These are phyloP conservation scores for Noctua fimbriata DNA, from an alignment of 2,888 invertebrate species.

Conservation along the genomic window DNA sequence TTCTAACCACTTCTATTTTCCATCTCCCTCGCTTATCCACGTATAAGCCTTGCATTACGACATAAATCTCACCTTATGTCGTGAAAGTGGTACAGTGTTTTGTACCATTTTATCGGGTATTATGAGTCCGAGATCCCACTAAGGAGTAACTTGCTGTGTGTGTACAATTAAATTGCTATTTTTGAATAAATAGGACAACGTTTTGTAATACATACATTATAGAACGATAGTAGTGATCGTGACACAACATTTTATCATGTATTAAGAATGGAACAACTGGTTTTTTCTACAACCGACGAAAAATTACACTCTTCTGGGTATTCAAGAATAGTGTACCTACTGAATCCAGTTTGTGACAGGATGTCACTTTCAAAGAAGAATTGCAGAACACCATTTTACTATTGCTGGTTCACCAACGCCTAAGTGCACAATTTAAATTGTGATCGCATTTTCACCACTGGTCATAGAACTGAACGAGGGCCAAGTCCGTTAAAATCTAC, in stretches of 20 bases:
- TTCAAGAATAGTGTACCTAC: neutral
- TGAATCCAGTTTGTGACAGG: neutral
- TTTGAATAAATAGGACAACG: neutral
- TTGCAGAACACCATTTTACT: neutral
- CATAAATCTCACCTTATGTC: constrained; percentile 56
- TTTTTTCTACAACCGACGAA: neutral
- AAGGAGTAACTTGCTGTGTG: constrained; percentile 13
- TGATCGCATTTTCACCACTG: neutral
- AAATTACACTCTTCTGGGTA: neutral
- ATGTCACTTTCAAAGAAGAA: neutral
- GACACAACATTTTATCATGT: neutral
- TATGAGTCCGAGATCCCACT: constrained; percentile 8
- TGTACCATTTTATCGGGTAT: constrained; percentile 25
- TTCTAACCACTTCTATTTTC: constrained; percentile 40
- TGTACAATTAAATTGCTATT: neutral
- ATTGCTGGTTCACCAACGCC: neutral
- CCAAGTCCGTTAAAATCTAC: neutral
- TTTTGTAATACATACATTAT: neutral
- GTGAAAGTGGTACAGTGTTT: constrained; percentile 40
- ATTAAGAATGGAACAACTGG: neutral
- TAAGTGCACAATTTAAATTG: neutral
- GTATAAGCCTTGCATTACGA: constrained; percentile 38
- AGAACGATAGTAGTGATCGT: neutral
- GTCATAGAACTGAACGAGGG: neutral
- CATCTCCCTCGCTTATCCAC: constrained; percentile 62